Percentiles rank a stretch among this genome's conserved stretches.
Evolutionary conservation across 92 coral and sea anemone species (phyloP).

Genomic region (Scolanthus callimorphus): DNA sequence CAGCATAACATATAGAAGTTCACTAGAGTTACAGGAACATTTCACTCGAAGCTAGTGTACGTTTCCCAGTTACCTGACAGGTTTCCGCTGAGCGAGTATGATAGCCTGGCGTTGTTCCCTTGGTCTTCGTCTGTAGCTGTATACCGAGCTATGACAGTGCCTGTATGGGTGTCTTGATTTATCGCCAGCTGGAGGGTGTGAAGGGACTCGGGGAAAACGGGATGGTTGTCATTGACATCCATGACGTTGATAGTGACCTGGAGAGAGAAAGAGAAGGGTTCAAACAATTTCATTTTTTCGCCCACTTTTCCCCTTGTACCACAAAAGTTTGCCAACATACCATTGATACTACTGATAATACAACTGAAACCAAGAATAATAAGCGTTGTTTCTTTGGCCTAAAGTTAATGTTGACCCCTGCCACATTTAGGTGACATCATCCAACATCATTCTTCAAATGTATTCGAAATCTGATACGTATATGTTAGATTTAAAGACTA

Average conservation of each 20-base stretch:
- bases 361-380: no score
- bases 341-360: no score
- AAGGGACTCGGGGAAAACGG: slow-evolving; percentile 15
- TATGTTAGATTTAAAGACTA: no score
- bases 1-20: not conserved
- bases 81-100: not conserved
- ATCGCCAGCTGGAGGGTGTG: slow-evolving; percentile 16
- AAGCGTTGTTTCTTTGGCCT: no score
- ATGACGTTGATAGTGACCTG: slow-evolving; percentile 49
- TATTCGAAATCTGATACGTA: no score
- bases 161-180: slow-evolving; percentile 20
- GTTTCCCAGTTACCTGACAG: not conserved
- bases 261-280: not conserved
- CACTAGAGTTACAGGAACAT: not conserved
- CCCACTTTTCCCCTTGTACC: no score
- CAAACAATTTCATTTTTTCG: not conserved
- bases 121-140: slow-evolving; percentile 22
- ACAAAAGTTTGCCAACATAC: no score
- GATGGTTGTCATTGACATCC: slow-evolving; percentile 62
- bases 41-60: not conserved
- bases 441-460: no score
- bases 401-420: no score
- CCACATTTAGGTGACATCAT: no score
- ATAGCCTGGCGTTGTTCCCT: slow-evolving; percentile 21
- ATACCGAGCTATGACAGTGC: slow-evolving; percentile 28